Conservation (phyloP, 1,140 invertebrate genomes). For the Hypothenemus hampei region DNA sequence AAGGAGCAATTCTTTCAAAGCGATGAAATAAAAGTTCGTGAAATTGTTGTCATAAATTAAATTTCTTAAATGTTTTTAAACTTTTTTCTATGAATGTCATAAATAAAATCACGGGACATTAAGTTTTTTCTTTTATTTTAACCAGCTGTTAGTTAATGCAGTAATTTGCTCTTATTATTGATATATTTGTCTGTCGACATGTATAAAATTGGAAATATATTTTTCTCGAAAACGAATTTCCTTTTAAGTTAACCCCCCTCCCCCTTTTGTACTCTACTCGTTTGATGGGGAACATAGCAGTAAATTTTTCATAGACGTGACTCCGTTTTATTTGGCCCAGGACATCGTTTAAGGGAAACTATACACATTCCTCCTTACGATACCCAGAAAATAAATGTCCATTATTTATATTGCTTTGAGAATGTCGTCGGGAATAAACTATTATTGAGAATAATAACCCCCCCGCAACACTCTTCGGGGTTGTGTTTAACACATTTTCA, state of each 20-base stretch:
- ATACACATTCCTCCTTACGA: slow-evolving; percentile 1
- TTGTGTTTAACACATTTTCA: too few relatives aligned
- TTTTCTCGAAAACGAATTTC: slow-evolving; percentile 6
- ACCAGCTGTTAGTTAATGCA: not conserved
- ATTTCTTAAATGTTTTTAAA: not conserved
- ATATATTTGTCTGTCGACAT: slow-evolving; percentile 8
- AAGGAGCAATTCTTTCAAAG: not conserved
- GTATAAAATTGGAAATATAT: slow-evolving; percentile 12
- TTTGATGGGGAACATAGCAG: slow-evolving; percentile 9
- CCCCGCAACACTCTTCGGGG: too few relatives aligned
- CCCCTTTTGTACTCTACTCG: not conserved
- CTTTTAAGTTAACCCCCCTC: not conserved
- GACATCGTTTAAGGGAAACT: slow-evolving; percentile 7
- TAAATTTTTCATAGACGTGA: slow-evolving; percentile 29
- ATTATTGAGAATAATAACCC: too few relatives aligned
- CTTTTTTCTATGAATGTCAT: not conserved
- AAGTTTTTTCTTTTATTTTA: not conserved
- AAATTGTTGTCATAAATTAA: slow-evolving; percentile 2
- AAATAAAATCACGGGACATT: slow-evolving; percentile 4
- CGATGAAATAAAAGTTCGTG: not conserved
- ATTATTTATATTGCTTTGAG: not conserved
- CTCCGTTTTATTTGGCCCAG: slow-evolving; percentile 18
- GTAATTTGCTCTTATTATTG: not conserved
- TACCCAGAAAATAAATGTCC: not conserved
- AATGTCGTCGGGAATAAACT: too few relatives aligned